phyloP scores from a whole-genome alignment of 2,797 vertebrate genomes.

The Harpagifer antarcticus region DNA sequence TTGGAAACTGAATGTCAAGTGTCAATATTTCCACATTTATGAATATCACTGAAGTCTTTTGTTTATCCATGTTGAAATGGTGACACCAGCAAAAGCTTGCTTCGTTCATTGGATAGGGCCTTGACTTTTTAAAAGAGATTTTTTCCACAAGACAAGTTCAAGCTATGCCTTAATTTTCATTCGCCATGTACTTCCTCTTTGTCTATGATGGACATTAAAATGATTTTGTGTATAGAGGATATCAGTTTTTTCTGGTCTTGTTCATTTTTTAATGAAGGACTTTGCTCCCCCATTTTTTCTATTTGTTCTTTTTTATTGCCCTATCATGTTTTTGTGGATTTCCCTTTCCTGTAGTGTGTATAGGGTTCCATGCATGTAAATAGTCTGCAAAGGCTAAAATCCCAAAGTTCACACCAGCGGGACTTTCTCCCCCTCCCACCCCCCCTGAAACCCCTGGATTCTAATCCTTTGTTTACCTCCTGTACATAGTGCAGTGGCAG shows the following conservation, averaged over 20 bases:
- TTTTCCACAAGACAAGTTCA: constrained; percentile 7
- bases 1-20: neutral
- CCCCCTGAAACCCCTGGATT: too few relatives aligned
- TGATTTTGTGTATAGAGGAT: constrained; percentile 21
- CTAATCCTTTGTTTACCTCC: too few relatives aligned
- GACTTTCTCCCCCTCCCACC: too few relatives aligned
- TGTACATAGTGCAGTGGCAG: too few relatives aligned
- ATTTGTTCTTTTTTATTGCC: too few relatives aligned
- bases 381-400: too few relatives aligned
- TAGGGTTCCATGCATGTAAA: too few relatives aligned
- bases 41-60: constrained; percentile 9
- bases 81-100: constrained; percentile 13
- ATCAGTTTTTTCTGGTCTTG: neutral
- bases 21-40: constrained; percentile 4
- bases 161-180: constrained; percentile 48
- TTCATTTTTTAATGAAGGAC: constrained; percentile 36
- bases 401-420: too few relatives aligned
- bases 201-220: neutral
- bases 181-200: constrained; percentile 24
- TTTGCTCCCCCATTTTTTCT: neutral
- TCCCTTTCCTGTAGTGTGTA: too few relatives aligned
- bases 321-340: too few relatives aligned
- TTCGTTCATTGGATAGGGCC: neutral
- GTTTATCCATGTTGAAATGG: constrained; percentile 18
- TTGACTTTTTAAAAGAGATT: neutral